Conservation (phyloP, 2,797 vertebrate genomes). For the Microhierax caerulescens region DNA sequence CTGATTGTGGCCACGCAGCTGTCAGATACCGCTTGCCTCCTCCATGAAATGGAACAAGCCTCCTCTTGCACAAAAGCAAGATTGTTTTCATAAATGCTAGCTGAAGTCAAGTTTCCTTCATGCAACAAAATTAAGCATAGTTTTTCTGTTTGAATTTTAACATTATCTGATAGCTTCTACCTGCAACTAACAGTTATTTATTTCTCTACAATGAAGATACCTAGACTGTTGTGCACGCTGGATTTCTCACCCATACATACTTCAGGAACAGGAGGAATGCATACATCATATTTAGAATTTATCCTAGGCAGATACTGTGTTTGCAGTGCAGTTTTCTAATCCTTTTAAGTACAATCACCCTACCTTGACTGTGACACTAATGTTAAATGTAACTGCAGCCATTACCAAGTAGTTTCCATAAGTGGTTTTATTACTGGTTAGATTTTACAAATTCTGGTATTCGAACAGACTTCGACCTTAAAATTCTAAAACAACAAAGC, state of each 20-base stretch:
- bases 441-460: constrained; percentile 84
- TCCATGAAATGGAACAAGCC: neutral
- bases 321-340: constrained; percentile 24
- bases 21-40: fast-evolving
- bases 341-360: constrained; percentile 3
- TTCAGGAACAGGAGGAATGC: neutral
- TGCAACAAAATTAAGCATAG: neutral
- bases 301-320: constrained; percentile 10
- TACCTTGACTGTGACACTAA: constrained; percentile 1
- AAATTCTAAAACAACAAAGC: constrained; percentile 84
- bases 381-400: constrained; percentile 34
- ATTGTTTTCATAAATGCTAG: neutral
- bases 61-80: neutral
- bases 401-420: constrained; percentile 74
- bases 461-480: constrained; percentile 79
- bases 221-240: neutral
- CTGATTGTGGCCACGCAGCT: neutral
- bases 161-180: neutral
- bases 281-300: neutral
- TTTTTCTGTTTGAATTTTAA: neutral
- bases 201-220: neutral
- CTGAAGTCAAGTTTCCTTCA: neutral
- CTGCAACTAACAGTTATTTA: neutral
- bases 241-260: neutral
- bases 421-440: constrained; percentile 85